Evolutionary conservation across 2,113 vertebrate species (phyloP).

Genomic region (Python bivittatus): DNA sequence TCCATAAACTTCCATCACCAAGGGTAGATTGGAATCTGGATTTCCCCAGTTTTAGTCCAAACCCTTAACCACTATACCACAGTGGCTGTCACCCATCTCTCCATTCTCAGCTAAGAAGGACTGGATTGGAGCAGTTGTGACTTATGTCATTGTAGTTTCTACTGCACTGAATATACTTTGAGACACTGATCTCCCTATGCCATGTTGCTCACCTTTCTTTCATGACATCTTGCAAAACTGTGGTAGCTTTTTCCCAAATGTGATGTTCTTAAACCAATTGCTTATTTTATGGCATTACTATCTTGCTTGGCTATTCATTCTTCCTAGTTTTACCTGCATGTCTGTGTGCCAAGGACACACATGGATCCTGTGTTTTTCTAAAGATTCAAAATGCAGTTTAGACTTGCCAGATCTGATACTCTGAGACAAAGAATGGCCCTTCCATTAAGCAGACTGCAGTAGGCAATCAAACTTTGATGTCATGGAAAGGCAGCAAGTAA

Average conservation of each 20-base stretch:
- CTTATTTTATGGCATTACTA: not conserved
- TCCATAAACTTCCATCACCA: too few species aligned
- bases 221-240: not conserved
- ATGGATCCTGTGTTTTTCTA: not conserved
- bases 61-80: too few species aligned
- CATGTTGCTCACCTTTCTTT: not conserved
- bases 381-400: not conserved
- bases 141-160: not conserved
- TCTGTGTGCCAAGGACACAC: not conserved
- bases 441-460: not conserved
- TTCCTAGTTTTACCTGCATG: not conserved
- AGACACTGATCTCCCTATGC: not conserved
- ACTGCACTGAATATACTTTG: not conserved
- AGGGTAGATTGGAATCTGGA: too few species aligned
- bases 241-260: not conserved
- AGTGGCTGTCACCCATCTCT: too few species aligned
- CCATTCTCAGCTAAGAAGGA: not conserved
- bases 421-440: not conserved
- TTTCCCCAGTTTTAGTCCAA: too few species aligned
- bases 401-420: not conserved
- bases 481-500: too few species aligned
- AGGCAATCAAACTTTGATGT: too few species aligned
- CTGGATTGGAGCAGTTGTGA: not conserved
- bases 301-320: too few species aligned
- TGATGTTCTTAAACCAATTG: not conserved